Conservation (phyloP, 2,888 invertebrate genomes). For the Crossocerus cetratus region DNA sequence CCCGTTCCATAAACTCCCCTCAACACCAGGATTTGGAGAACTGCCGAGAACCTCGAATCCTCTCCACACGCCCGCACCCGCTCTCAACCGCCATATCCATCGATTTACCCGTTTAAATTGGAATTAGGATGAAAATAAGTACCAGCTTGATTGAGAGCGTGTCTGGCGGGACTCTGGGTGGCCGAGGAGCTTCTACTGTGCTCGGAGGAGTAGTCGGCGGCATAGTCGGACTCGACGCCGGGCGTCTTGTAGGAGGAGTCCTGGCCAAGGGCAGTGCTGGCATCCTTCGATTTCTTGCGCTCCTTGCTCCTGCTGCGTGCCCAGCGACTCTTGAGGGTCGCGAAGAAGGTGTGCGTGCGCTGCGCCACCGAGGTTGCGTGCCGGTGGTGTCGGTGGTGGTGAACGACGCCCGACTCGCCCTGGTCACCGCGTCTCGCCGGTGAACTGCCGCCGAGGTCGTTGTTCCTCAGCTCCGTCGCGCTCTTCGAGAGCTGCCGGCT, state of each 20-base stretch:
- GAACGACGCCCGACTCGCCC: constrained; percentile 62
- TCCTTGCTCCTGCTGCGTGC: constrained; percentile 86
- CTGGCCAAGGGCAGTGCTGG: constrained; percentile 74
- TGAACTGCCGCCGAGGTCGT: constrained; percentile 79
- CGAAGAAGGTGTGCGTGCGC: constrained; percentile 90
- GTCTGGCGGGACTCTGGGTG: constrained; percentile 87
- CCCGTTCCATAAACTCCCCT: too few relatives aligned
- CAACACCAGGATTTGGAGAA: too few relatives aligned
- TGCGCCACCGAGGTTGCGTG: constrained; percentile 87
- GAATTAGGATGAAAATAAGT: constrained; percentile 33
- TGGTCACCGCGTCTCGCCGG: constrained; percentile 77
- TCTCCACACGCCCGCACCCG: too few relatives aligned
- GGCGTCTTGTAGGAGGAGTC: constrained; percentile 75
- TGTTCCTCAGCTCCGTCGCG: constrained; percentile 83
- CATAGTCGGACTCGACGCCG: constrained; percentile 80
- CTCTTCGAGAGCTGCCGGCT: constrained; percentile 88
- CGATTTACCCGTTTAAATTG: too few relatives aligned
- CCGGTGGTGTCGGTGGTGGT: constrained; percentile 73
- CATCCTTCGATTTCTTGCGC: constrained; percentile 81
- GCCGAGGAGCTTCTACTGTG: constrained; percentile 83
- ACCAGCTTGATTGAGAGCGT: constrained; percentile 81
- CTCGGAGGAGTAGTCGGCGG: constrained; percentile 89
- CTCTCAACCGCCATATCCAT: too few relatives aligned
- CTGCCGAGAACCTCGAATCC: too few relatives aligned
- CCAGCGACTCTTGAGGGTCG: constrained; percentile 90